Conservation (phyloP, 2,113 vertebrate genomes). For the Sinocyclocheilus anophthalmus region DNA sequence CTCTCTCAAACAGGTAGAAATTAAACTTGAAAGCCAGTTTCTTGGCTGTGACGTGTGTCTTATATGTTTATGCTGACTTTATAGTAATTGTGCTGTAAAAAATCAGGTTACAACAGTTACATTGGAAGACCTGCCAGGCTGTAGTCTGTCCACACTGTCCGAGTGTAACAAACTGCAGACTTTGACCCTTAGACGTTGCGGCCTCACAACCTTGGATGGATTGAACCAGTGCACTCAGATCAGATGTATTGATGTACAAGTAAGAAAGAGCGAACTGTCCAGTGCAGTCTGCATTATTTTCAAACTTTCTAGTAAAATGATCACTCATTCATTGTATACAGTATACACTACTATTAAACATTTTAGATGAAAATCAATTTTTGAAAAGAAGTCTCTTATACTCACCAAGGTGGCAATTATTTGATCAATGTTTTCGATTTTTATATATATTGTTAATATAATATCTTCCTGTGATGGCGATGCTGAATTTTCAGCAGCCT, state of each 20-base stretch:
- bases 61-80: not conserved
- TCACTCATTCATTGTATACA: not conserved
- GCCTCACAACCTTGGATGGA: constrained; percentile 81
- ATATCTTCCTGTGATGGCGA: too few relatives aligned
- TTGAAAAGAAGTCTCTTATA: too few relatives aligned
- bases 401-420: too few relatives aligned
- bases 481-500: too few relatives aligned
- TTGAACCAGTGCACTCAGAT: constrained; percentile 78
- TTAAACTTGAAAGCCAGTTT: not conserved
- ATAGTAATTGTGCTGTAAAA: not conserved
- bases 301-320: not conserved
- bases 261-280: constrained; percentile 58
- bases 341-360: not conserved
- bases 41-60: not conserved
- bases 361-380: too few relatives aligned
- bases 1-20: constrained; percentile 82
- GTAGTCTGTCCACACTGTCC: constrained; percentile 80
- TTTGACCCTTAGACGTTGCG: constrained; percentile 83
- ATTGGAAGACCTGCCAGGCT: constrained; percentile 83
- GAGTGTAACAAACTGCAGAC: constrained; percentile 80
- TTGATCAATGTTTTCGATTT: too few relatives aligned
- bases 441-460: too few relatives aligned
- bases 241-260: constrained; percentile 85
- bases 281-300: too few relatives aligned
- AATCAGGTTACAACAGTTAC: constrained; percentile 82